Conservation (phyloP, 2,797 vertebrate genomes). For the Phataginus tricuspis region DNA sequence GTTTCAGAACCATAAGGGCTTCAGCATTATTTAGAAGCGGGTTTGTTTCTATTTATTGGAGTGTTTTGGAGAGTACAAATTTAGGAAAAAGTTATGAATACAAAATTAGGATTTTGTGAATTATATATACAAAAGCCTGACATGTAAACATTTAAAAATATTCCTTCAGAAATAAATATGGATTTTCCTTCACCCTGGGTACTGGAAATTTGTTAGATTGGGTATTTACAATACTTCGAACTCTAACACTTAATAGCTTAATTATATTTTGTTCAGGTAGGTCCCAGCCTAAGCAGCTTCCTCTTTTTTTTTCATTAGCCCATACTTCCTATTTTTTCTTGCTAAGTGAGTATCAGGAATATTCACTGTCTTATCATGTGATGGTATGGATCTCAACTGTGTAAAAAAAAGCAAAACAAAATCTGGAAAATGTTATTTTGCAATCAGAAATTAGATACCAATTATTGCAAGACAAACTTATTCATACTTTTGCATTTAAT, state of each 20-base stretch:
- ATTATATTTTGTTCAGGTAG: neutral
- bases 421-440: neutral
- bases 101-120: neutral
- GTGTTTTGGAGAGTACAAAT: neutral
- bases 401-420: neutral
- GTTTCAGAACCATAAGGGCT: neutral
- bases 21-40: neutral
- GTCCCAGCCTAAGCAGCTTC: neutral
- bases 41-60: neutral
- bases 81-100: neutral
- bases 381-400: neutral
- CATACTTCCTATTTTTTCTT: neutral
- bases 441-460: neutral
- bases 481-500: neutral
- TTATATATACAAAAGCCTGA: neutral
- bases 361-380: neutral
- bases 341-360: neutral
- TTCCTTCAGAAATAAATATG: neutral
- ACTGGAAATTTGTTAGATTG: neutral
- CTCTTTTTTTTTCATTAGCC: neutral
- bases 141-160: neutral
- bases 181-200: neutral
- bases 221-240: neutral
- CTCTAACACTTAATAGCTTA: neutral
- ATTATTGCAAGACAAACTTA: neutral